These are phyloP conservation scores for Drosophila bunnanda DNA, from an alignment of 2,888 invertebrate species.

Conservation along the genomic window DNA sequence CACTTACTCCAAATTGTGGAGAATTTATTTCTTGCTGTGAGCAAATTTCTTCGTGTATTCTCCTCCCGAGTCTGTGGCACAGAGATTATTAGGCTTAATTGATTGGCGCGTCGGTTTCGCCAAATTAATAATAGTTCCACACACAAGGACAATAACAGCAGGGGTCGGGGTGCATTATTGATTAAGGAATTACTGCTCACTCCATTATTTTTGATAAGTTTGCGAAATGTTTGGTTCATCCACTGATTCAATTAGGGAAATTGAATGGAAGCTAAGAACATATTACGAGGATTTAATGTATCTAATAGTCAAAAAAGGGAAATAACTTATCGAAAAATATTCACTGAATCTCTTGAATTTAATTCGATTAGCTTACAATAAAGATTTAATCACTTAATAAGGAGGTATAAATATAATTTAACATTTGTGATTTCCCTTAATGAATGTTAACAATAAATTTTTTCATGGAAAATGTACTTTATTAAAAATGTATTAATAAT, in stretches of 20 bases:
- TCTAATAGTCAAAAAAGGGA: neutral
- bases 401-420: too few species aligned
- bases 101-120: conserved; percentile 41
- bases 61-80: conserved; percentile 12
- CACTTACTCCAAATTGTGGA: neutral
- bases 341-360: neutral
- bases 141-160: conserved; percentile 27
- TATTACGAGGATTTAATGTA: neutral
- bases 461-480: too few species aligned
- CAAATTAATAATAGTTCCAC: conserved; percentile 36
- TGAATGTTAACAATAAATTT: too few species aligned
- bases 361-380: neutral
- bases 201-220: conserved; percentile 8
- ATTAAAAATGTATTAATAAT: too few species aligned
- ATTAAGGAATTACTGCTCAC: conserved; percentile 25
- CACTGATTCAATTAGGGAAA: conserved; percentile 23
- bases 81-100: conserved; percentile 58
- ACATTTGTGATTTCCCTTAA: too few species aligned
- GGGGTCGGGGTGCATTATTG: conserved; percentile 10
- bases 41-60: conserved; percentile 19
- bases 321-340: too few species aligned
- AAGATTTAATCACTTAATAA: too few species aligned
- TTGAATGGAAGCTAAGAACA: conserved; percentile 14
- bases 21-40: conserved; percentile 26
- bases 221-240: neutral